phyloP scores from a whole-genome alignment of 35 echinoderm and acorn worm genomes.

The Ophioderma brevispina region DNA sequence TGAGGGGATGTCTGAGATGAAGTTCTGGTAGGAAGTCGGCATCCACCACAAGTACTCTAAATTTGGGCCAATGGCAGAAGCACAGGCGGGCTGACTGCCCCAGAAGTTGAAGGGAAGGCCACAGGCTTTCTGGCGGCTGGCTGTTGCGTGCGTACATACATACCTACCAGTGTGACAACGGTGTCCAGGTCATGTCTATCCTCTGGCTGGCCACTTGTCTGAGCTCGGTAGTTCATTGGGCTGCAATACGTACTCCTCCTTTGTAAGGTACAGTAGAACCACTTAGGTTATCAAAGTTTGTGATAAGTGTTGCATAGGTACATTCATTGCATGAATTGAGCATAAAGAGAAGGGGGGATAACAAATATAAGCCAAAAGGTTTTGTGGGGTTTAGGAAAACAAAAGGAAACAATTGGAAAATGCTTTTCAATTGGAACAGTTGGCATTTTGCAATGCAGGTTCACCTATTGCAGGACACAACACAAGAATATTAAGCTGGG shows the following conservation, averaged over 20 bases:
- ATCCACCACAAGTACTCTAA: background rate
- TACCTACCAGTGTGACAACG: background rate
- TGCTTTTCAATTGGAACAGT: too few species aligned
- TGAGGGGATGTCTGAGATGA: background rate
- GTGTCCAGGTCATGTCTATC: background rate
- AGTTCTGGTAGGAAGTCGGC: background rate
- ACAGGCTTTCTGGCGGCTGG: background rate
- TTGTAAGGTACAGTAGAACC: background rate
- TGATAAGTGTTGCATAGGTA: background rate
- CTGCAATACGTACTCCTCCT: background rate
- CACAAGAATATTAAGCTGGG: background rate
- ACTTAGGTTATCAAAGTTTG: background rate
- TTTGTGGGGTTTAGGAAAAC: too few species aligned
- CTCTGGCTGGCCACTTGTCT: slow-evolving; percentile 1
- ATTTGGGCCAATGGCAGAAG: background rate
- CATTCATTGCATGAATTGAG: slow-evolving; percentile 9
- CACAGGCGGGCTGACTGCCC: background rate
- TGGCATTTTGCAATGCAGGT: background rate
- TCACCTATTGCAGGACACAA: background rate
- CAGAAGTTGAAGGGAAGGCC: background rate
- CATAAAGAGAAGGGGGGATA: too few species aligned
- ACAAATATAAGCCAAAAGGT: too few species aligned
- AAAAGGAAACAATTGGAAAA: too few species aligned
- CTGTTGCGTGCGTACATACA: background rate
- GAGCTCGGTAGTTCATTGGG: background rate